Evolutionary conservation across 2,888 invertebrate species (phyloP), one percentile per base, ranked within the genome.

Genomic region (Spatulosminthurus flaviceps): DNA sequence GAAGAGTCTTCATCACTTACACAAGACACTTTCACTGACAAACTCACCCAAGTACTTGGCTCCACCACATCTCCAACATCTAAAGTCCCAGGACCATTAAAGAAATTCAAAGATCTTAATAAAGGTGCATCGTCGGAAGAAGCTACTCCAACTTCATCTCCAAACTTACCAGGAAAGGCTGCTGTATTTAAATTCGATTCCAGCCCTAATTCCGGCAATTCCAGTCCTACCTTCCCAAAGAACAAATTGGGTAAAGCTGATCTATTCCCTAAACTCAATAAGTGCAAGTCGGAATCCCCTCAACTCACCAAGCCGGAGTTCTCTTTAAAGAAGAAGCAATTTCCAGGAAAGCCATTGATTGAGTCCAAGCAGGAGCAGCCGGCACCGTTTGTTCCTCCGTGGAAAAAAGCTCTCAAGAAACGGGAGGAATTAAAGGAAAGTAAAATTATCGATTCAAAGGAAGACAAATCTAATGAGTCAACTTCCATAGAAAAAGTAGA

Each of bases 121-220:
- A 51, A 34, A 34, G 34, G 34, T 9, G 9, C 34, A 34, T 34
- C 34, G 9, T 51, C 51, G 2, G 51, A 51, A 51, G 51, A 51
- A 19, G n/a, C 2, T 19, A 51, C 51, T 19, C 51, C 51, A 51
- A 51, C 51, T 2, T 13, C 51, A 51, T 51, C 51, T 19, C 51
- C 51, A 51, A 51, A 51, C 51, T 51, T 51, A 51, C 51, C 51
- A 11, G 51, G 51, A 19, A 51, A 51, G n/a, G 16, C 51, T 51
- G 2, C 51, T 9, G 51, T 51, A 19, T 51, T 51, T n/a, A 51
- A 51, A 51, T 51, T 51, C 16, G 51, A 51, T 34, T 34, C 34
- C 51, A 51, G 51, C n/a, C 51, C 51, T 2, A 51, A 19, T 51
- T 51, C 51, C n/a, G 16, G 51, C 1, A 51, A 19, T 51, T 51